Evolutionary conservation across 1,140 invertebrate genomes (phyloP).

Genomic region (Temnothorax curvispinosus): DNA sequence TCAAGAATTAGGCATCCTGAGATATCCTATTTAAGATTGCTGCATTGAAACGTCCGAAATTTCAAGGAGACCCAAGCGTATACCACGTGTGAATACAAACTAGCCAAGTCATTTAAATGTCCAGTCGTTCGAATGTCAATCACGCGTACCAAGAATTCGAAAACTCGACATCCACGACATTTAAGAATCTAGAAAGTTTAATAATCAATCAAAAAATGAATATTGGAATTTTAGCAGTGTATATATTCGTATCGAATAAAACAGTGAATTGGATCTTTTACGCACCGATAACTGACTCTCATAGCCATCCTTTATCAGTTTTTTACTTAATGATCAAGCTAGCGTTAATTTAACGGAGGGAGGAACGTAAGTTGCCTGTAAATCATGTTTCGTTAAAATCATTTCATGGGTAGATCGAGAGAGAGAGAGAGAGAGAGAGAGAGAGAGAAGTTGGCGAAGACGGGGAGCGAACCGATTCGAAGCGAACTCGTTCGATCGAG

Average conservation of each 20-base stretch:
- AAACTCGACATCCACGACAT: neutral
- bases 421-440: neutral
- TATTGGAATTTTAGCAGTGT: no score
- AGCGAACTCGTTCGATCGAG: slow-evolving; percentile 13
- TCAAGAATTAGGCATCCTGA: neutral
- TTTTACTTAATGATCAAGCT: neutral
- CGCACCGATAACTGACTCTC: no score
- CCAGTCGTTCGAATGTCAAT: neutral
- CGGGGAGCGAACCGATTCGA: neutral
- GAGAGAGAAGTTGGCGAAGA: neutral
- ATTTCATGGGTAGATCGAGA: neutral
- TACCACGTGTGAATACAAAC: neutral
- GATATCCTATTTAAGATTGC: neutral
- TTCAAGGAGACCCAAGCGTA: neutral
- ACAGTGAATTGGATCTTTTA: no score
- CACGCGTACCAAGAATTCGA: neutral
- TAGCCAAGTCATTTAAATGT: neutral
- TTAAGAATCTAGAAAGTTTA: neutral
- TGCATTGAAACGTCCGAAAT: neutral
- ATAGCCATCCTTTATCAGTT: no score
- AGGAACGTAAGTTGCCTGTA: neutral
- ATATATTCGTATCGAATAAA: no score
- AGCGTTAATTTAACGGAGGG: neutral
- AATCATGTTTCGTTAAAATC: neutral
- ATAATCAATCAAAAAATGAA: neutral